phyloP scores from a whole-genome alignment of 1,140 invertebrate species.

The Eumaeus atala region DNA sequence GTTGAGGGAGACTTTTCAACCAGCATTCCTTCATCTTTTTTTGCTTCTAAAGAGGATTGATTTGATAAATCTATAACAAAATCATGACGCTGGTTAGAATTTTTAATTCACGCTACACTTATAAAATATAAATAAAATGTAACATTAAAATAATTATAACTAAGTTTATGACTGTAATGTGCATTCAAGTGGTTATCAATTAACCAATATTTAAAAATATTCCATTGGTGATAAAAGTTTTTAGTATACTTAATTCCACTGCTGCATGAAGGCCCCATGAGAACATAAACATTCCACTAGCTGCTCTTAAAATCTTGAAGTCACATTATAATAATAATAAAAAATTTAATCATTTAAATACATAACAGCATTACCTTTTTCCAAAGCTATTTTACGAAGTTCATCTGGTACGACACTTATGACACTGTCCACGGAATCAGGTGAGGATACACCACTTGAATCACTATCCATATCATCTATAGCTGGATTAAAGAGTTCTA shows the following conservation, averaged over 20 bases:
- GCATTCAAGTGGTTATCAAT: no score
- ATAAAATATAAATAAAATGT: not conserved
- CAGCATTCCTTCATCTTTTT: constrained; percentile 32
- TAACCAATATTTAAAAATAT: no score
- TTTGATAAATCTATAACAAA: constrained; percentile 41
- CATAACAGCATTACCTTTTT: constrained; percentile 69
- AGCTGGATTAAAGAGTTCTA: constrained; percentile 92
- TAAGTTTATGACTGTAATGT: no score
- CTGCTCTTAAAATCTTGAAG: no score
- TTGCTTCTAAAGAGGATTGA: constrained; percentile 29
- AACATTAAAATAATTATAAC: no score
- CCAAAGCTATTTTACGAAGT: constrained; percentile 54
- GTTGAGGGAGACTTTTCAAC: constrained; percentile 33
- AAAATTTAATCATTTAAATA: no score
- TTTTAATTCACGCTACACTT: not conserved
- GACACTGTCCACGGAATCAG: constrained; percentile 89
- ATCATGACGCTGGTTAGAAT: not conserved
- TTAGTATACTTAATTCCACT: no score
- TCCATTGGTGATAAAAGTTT: no score
- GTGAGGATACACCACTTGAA: constrained; percentile 89
- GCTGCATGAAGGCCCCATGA: no score
- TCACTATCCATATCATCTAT: constrained; percentile 93
- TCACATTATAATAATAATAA: no score
- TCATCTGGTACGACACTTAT: constrained; percentile 79
- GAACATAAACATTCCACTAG: no score